Evolutionary conservation across 2,888 invertebrate genomes (phyloP), one percentile per base, ranked within the genome.

Genomic region (Rhorus exstirpatorius): DNA sequence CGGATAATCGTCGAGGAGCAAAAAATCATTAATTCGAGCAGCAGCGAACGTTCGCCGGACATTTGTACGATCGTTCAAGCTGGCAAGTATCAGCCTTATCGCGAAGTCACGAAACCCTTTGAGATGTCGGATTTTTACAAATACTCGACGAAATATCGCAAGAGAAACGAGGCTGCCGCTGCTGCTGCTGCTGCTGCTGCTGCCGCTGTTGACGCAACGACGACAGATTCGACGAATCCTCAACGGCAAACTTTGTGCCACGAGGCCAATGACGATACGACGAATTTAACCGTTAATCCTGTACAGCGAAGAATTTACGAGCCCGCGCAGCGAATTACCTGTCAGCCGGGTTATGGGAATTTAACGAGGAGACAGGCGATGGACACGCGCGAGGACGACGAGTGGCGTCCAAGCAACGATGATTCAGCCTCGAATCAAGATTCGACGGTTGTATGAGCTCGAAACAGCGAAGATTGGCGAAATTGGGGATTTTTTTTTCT

Each of bases 121-220:
- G 99, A 99, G 94, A 98, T 99, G 97, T 96, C 98, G 0, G 99
- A 99, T 93, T 99, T 98, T 93, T 99, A 98, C 93, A 99, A 99
- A 93, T 99, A 99, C 93, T 99, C 98, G 68, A 98, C 98, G 3
- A 98, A 98, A 92, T 98, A 97, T 92, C 95, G 98, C 83, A 96
- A 97, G 86, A 95, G 90, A 79, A 87, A 87, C n/a, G 92, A 90
- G 46, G 89, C 89, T 8, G 78, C 68, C 17, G 41, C 75, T 8
- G 35, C 74, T 6, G 82, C 71, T 21, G 41, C 75, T 8, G 35
- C 74, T 6, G 82, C 71, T 21, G 89, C 89, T 8, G 78, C 68
- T 19, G 41, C 75, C 7, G 35, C 74, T 6, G 82, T 68, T 21
- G 81, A 58, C 24, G 8, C 24, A 44, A 51, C 61, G 35, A 31